Base-by-base conservation (phyloP, 2,113 vertebrate species). In the Melanotaenia duboulayi region DNA sequence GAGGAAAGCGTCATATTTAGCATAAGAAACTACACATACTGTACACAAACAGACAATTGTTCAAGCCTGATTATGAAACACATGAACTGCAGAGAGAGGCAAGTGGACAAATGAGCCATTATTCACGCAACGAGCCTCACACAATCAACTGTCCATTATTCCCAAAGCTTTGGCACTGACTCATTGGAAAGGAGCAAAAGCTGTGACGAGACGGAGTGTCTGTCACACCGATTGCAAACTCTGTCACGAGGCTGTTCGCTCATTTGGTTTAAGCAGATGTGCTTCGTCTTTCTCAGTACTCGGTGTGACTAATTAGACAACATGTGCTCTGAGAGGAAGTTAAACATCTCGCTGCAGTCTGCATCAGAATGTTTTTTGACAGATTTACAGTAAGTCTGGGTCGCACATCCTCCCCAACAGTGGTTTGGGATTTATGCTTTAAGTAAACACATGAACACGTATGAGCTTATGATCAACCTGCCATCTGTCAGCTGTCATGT, bases 141-240 rank as follows among this genome's bases (percentile, higher is more conserved):
- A 51, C 39, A 59, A 76, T 77, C 51, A 73, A 81, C 65, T 74
- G 76, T 71, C 77, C 71, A 78, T 85, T 91, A 82, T 83, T 80
- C 71, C 55, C 65, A 46, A 37, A 55, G 75, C 57, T 56, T 54
- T 75, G 71, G 61, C n/a, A 46, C 65, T 65, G 69, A 75, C 46
- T 83, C 68, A 62, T 62, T 35, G 75, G 52, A 69, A 68, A 72
- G 50, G 74, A 83, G 80, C 75, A 73, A 66, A 54, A 78, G 58
- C 81, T 37, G 48, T 11, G 67, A 71, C 67, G 51, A 84, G 78
- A 79, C 71, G 58, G 60, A 56, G 48, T 61, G 76, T 75, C 69
- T 74, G 80, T 84, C 79, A 65, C 81, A 49, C n/a, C 55, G 81
- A 49, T 32, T 61, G 77, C 60, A 52, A 22, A 14, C 32, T 57